Evolutionary conservation across 2,888 invertebrate genomes (phyloP).

Genomic region (Metalampra italica): DNA sequence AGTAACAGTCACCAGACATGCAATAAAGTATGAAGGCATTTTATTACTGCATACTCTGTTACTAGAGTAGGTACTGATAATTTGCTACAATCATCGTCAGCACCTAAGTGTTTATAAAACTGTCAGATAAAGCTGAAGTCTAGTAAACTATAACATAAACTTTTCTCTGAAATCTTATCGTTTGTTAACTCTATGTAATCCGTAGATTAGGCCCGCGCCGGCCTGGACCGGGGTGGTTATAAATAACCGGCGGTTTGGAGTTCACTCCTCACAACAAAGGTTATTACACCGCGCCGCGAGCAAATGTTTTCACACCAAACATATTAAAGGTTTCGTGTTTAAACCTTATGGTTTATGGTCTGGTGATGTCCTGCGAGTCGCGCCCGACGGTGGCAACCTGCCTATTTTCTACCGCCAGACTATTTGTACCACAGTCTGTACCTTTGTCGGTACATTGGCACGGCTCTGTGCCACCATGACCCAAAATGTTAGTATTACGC

Average conservation of each 20-base stretch:
- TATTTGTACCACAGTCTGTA: too few species aligned
- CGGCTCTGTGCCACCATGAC: too few species aligned
- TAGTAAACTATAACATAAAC: neutral
- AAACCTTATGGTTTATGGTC: neutral
- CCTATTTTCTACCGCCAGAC: too few species aligned
- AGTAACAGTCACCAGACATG: too few species aligned
- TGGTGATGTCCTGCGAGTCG: neutral
- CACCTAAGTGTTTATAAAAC: slow-evolving; percentile 10
- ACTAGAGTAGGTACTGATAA: too few species aligned
- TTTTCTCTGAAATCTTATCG: slow-evolving; percentile 1
- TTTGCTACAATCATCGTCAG: too few species aligned
- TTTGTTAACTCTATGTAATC: neutral
- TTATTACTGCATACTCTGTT: too few species aligned
- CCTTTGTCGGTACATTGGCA: too few species aligned
- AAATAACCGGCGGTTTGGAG: slow-evolving; percentile 14
- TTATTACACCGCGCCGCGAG: slow-evolving; percentile 5
- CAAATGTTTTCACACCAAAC: slow-evolving; percentile 5
- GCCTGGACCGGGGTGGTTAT: neutral
- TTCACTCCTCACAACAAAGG: slow-evolving; percentile 1
- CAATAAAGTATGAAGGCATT: too few species aligned
- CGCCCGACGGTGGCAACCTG: too few species aligned
- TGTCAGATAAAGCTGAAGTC: too few species aligned
- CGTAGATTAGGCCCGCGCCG: neutral
- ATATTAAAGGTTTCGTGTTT: slow-evolving; percentile 2
- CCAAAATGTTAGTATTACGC: too few species aligned